These are phyloP conservation scores for Catajapyx aquilonaris DNA, from an alignment of 1,140 invertebrate genomes.

Conservation along the genomic window DNA sequence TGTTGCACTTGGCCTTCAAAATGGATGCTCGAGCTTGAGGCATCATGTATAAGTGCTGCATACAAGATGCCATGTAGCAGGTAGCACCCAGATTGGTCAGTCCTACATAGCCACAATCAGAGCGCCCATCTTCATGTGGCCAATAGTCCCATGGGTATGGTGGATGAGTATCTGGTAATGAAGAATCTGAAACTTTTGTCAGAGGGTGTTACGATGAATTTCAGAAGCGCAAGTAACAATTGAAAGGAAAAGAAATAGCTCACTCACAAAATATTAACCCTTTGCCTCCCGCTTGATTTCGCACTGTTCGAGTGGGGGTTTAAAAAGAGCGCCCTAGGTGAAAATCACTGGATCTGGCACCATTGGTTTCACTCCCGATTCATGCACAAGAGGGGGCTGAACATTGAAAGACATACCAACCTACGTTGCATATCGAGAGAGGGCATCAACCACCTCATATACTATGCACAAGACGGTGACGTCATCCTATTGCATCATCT, in stretches of 20 bases:
- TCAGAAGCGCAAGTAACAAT: neutral
- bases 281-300: no score
- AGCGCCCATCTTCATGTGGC: constrained; percentile 82
- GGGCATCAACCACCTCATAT: no score
- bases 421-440: no score
- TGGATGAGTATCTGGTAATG: constrained; percentile 40
- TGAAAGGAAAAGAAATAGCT: constrained; percentile 6
- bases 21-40: constrained; percentile 69
- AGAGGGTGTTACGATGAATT: neutral
- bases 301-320: no score
- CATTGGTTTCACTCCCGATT: no score
- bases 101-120: constrained; percentile 84
- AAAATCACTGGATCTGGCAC: no score
- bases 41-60: constrained; percentile 95
- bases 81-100: constrained; percentile 86
- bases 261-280: no score
- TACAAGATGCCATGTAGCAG: constrained; percentile 91
- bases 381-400: no score
- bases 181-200: constrained; percentile 6
- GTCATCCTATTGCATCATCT: no score
- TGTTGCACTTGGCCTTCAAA: constrained; percentile 38
- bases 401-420: no score
- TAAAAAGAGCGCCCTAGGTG: no score
- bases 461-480: no score
- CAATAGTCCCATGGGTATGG: constrained; percentile 92